These are phyloP conservation scores for Felis catus DNA, from an alignment of 2,113 vertebrate genomes.

Conservation along the genomic window F.catus_Fca126_mat1.0 CM031415.1:79166001-79166500, in stretches of 20 bases:
- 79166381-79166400: neutral
- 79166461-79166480: neutral
- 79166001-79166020: no score
- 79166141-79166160: neutral
- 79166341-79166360: neutral
- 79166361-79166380: neutral
- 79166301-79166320: no score
- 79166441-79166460: neutral
- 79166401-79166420: neutral
- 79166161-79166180: neutral
- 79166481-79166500: rapidly evolving
- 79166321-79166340: rapidly evolving
- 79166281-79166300: rapidly evolving
- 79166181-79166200: no score
- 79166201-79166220: neutral
- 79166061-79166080: no score
- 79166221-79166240: neutral
- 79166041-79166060: no score
- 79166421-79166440: neutral
- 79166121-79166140: no score
- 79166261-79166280: neutral
- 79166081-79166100: no score
- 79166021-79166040: no score
- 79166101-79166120: no score
- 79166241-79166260: rapidly evolving